A percentile compares a stretch with the other conserved stretches of the same genome.
phyloP scores from a whole-genome alignment of 2,113 vertebrate species.

The Artemisiospiza belli region DNA sequence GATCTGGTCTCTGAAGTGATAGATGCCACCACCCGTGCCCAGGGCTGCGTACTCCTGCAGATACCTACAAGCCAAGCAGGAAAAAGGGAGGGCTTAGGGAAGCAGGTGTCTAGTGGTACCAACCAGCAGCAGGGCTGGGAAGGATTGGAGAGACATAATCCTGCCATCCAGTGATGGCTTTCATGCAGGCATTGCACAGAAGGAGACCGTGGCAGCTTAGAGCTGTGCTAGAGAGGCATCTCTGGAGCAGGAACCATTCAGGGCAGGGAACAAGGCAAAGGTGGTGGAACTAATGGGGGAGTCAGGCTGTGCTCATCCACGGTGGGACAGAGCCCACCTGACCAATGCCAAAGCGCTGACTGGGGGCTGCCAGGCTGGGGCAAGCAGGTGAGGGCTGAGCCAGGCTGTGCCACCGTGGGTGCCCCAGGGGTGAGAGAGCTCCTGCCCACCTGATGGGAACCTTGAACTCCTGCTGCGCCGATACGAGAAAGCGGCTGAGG shows the following conservation, averaged over 20 bases:
- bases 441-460: constrained; percentile 87
- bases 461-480: constrained; percentile 91
- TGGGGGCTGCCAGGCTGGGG: not conserved
- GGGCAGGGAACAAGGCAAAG: not conserved
- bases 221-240: not conserved
- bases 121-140: accelerated
- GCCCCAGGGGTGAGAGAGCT: not conserved
- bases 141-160: not conserved
- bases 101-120: not conserved
- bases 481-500: constrained; percentile 85
- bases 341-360: accelerated
- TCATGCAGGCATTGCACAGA: accelerated
- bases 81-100: not conserved
- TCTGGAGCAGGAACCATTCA: not conserved
- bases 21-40: constrained; percentile 95
- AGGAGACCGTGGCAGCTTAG: not conserved
- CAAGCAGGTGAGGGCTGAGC: too few relatives aligned
- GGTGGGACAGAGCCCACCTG: too few relatives aligned
- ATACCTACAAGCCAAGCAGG: constrained; percentile 73
- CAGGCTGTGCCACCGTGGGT: accelerated
- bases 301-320: not conserved
- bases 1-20: constrained; percentile 99
- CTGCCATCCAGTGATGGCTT: accelerated
- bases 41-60: constrained; percentile 94
- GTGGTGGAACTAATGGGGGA: accelerated